Evolutionary conservation across 2,888 invertebrate species (phyloP).

Genomic region (Nysson spinosus): DNA sequence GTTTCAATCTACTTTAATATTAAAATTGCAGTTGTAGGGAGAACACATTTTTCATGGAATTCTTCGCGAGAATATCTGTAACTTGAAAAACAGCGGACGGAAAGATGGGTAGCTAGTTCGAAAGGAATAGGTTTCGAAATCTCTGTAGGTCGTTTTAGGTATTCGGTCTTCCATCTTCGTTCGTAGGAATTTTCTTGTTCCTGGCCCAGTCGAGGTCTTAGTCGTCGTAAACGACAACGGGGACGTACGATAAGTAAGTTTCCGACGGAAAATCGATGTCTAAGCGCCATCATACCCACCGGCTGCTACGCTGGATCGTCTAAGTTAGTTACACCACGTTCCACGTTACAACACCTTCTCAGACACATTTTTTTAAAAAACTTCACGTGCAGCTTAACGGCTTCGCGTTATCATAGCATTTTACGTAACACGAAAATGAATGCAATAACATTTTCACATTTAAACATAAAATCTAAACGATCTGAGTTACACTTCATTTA

Average conservation of each 20-base stretch:
- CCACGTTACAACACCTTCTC: slow-evolving; percentile 39
- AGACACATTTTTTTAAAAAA: slow-evolving; percentile 32
- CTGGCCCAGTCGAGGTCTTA: slow-evolving; percentile 27
- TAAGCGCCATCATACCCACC: slow-evolving; percentile 60
- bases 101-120: no score
- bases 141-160: slow-evolving; percentile 1
- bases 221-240: slow-evolving; percentile 51
- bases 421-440: no score
- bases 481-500: no score
- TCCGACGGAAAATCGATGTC: slow-evolving; percentile 67
- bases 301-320: slow-evolving; percentile 53
- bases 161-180: slow-evolving; percentile 37
- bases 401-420: no score
- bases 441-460: no score
- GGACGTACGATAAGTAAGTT: slow-evolving; percentile 63
- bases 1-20: no score
- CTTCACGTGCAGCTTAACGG: no score
- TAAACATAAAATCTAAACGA: no score
- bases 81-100: no score
- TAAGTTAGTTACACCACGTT: slow-evolving; percentile 54
- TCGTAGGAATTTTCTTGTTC: slow-evolving; percentile 49
- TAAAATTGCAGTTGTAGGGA: no score
- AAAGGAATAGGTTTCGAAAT: background rate
- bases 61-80: no score
- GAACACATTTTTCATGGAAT: no score